Evolutionary conservation across 2,113 vertebrate species (phyloP), one percentile per base, ranked within the genome.

Genomic region (Geococcyx californianus): DNA sequence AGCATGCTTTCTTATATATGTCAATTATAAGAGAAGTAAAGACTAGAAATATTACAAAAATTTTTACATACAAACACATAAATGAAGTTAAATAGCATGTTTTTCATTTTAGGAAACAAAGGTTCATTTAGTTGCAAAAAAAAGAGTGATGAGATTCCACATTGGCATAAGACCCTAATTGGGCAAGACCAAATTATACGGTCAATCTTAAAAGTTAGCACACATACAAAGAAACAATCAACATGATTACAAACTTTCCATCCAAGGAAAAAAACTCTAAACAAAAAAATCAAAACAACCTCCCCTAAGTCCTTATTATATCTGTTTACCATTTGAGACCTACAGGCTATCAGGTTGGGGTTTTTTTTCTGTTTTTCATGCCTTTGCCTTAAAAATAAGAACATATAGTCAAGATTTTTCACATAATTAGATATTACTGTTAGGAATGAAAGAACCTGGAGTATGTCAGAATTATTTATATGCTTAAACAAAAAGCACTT

Each of bases 241-340:
- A 56, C 4, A 5, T 11, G 89, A 26, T 2, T 31, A 63, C 16
- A 79, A 78, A 44, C 2, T 20, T 17, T 70, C 15, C 3, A 66
- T 60, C 69, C 6, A 55, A 42, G 18, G 8, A 31, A 29, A 12
- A 10, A 47, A 72, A 47, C 9, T 49, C 47, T 49, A 33, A 23
- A 31, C 16, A 18, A 55, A 56, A n/a, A 56, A 62, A 14, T 38
- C n/a, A 40, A 6, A 5, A 8, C 0, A 13, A 28, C 2, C 3
- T 16, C 11, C 1, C 3, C 2, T 3, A 59, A 34, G 72, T n/a
- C 9, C 11, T 13, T 82, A 36, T n/a, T 8, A 31, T 31, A 42
- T 28, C 3, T 60, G 5, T 69, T 94, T 42, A 38, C 3, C 25
- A n/a, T 3, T 40, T 28, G 26, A 52, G 3, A 14, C 16, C 15